phyloP scores from a whole-genome alignment of 1,140 invertebrate species.

The Habropoda laboriosa region DNA sequence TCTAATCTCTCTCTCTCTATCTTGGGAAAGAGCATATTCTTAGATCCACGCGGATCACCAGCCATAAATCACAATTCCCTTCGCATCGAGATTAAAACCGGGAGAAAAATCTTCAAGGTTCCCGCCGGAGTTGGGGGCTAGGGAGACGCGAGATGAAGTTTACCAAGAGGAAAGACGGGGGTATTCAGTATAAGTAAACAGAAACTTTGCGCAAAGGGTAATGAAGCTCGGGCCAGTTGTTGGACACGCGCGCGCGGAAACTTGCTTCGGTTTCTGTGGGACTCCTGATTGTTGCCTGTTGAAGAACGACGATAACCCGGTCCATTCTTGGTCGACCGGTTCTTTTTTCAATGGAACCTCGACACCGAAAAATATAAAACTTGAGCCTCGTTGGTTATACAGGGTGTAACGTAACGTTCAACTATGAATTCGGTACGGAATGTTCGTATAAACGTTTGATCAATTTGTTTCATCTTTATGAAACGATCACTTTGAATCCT shows the following conservation, averaged over 20 bases:
- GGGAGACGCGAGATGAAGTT: constrained; percentile 32
- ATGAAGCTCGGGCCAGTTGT: constrained; percentile 30
- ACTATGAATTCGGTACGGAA: too few relatives aligned
- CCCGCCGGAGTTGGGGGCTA: neutral
- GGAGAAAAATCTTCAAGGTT: constrained; percentile 1
- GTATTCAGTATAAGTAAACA: constrained; percentile 32
- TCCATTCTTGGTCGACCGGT: neutral
- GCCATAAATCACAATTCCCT: constrained; percentile 19
- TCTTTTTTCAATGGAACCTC: neutral
- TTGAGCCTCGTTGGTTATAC: too few relatives aligned
- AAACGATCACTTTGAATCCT: too few relatives aligned
- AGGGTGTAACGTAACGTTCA: too few relatives aligned
- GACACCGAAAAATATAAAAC: neutral
- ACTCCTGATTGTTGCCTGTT: constrained; percentile 7
- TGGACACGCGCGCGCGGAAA: neutral
- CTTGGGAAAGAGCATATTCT: neutral
- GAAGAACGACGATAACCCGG: neutral
- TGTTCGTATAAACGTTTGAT: too few relatives aligned
- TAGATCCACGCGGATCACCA: neutral
- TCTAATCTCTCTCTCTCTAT: neutral
- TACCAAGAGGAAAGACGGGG: neutral
- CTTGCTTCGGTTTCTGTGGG: neutral
- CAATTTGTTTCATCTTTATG: too few relatives aligned
- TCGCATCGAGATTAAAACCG: constrained; percentile 16
- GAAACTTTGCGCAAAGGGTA: constrained; percentile 18